Evolutionary conservation across 2,888 invertebrate genomes (phyloP).

Genomic region (Muscina levida): DNA sequence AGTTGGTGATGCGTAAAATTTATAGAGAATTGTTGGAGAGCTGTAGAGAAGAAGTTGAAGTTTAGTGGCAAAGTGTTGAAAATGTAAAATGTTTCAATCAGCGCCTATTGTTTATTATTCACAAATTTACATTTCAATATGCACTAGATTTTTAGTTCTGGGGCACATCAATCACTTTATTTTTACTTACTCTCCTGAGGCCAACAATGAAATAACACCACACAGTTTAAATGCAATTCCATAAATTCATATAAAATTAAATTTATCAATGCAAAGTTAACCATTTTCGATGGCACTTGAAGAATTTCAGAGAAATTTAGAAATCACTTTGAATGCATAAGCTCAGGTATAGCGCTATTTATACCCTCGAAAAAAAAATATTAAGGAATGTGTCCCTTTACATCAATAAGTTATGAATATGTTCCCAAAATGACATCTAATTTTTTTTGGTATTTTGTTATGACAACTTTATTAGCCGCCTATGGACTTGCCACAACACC

Average conservation of each 20-base stretch:
- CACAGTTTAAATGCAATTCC: conserved; percentile 68
- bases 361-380: too few species aligned
- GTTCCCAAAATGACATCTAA: not conserved
- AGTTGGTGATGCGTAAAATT: conserved; percentile 53
- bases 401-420: too few species aligned
- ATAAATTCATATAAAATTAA: conserved; percentile 73
- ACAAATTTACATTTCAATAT: too few species aligned
- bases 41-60: conserved; percentile 61
- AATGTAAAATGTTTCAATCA: not conserved
- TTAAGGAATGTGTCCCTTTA: too few species aligned
- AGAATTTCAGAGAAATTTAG: not conserved
- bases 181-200: conserved; percentile 67
- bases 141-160: too few species aligned
- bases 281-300: conserved; percentile 37
- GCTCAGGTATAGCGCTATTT: not conserved
- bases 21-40: conserved; percentile 59
- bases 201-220: conserved; percentile 76
- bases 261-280: conserved; percentile 68
- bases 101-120: too few species aligned
- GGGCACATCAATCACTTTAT: not conserved
- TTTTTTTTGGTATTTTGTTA: too few species aligned
- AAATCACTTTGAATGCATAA: not conserved
- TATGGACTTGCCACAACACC: not conserved
- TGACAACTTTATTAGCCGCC: conserved; percentile 31
- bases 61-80: conserved; percentile 1